Conservation (phyloP, 2,888 invertebrate species). For the Xestia ashworthii region DNA sequence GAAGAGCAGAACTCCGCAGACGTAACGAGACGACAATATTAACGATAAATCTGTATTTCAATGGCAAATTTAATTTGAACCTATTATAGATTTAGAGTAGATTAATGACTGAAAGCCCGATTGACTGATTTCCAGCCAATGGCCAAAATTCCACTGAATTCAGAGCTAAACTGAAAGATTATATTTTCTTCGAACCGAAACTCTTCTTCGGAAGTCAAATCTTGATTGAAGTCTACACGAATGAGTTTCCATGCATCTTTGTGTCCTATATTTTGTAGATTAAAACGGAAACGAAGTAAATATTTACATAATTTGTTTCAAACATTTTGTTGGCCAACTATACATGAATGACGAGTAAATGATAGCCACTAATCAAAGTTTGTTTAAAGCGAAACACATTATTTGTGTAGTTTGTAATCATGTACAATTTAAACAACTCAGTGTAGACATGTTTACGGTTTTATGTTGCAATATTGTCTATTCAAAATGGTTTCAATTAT, state of each 20-base stretch:
- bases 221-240: not conserved
- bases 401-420: conserved; percentile 16
- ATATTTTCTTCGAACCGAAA: not conserved
- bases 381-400: conserved; percentile 6
- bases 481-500: not conserved
- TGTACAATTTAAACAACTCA: conserved; percentile 10
- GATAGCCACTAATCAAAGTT: conserved; percentile 14
- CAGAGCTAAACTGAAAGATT: not conserved
- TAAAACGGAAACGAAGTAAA: not conserved
- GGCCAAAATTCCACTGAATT: not conserved
- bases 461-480: not conserved
- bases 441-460: not conserved
- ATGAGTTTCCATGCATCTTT: not conserved
- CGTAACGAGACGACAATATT: not conserved
- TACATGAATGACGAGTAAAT: conserved; percentile 20
- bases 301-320: conserved; percentile 28
- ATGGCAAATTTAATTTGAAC: not conserved
- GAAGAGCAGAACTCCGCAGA: not conserved
- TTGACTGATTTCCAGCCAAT: not conserved
- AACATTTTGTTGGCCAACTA: conserved; percentile 17
- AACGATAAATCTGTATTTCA: not conserved
- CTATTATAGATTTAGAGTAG: not conserved
- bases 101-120: not conserved
- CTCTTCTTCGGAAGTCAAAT: not conserved
- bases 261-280: not conserved